Evolutionary conservation across 2,888 invertebrate genomes (phyloP).

Genomic region (Archips xylosteana): DNA sequence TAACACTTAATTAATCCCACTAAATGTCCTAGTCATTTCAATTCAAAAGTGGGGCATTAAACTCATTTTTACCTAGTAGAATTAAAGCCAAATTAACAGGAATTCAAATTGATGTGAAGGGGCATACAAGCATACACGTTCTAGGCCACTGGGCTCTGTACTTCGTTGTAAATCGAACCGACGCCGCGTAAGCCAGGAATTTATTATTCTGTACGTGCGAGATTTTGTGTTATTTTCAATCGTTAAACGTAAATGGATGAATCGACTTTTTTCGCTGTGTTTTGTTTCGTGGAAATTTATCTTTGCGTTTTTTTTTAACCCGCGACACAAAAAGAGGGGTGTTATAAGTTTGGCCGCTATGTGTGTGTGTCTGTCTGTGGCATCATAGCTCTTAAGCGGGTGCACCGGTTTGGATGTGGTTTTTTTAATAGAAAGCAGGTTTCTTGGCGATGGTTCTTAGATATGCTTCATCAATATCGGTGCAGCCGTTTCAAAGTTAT

Average conservation of each 20-base stretch:
- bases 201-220: conserved; percentile 3
- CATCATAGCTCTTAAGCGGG: no score
- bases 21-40: conserved; percentile 1
- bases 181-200: conserved; percentile 9
- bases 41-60: conserved; percentile 9
- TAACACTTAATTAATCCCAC: conserved; percentile 8
- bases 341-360: no score
- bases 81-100: conserved; percentile 1
- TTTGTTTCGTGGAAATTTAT: neutral
- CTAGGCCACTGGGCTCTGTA: conserved; percentile 1
- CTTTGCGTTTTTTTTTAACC: no score
- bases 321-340: no score
- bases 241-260: conserved; percentile 7
- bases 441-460: no score
- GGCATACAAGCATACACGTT: neutral
- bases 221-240: conserved; percentile 9
- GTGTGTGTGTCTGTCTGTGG: no score
- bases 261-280: neutral
- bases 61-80: conserved; percentile 2
- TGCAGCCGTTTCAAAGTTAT: no score
- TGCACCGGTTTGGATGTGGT: no score
- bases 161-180: conserved; percentile 8
- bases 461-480: no score
- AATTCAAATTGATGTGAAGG: conserved; percentile 7
- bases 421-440: no score